Evolutionary conservation across 2,888 invertebrate genomes (phyloP), one percentile per base, ranked within the genome.

Genomic region (Dasysyrphus albostriatus): DNA sequence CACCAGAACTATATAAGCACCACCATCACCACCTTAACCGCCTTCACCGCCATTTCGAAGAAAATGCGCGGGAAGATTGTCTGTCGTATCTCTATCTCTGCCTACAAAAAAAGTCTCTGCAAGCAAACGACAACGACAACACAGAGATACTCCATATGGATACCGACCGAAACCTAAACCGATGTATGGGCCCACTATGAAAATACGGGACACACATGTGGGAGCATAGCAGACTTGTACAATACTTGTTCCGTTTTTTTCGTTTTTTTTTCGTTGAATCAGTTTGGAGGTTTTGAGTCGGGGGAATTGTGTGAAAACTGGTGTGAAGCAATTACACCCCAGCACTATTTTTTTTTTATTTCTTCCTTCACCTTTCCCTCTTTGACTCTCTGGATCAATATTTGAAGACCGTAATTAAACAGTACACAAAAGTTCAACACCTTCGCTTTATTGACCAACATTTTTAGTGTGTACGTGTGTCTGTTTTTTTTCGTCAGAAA

Each of bases 51-150:
- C 39, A 54, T 78, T 63, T 70, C 63, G 72, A 78, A 63, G 61
- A 82, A 87, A 87, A 87, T 87, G 87, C 87, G 87, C 87, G 87
- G 87, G 87, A 87, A 87, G 87, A 87, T 67, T 82, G 78, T 83
- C 69, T 83, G 78, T 79, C 75, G 81, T 78, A 67, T 67, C 29
- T 54, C 32, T 54, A 32, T 54, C 54, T 24, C 1, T 51, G 6
- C n/a, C n/a, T 29, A 47, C 47, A 47, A 42, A 24, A 42, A 24
- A 24, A 37, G 37, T 39, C 19, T 24, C 39, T 58, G 34, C 59
- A 74, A 56, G 69, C 58, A 16, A 58, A 63, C 54, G 29, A 63
- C 54, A 32, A 24, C 24, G 24, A 24, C 24, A 24, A 16, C 47
- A 61, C 54, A 51, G 29, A 74, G 56, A 37, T 54, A 37, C 58